These are phyloP conservation scores for Dysdera silvatica DNA, from an alignment of 1,140 invertebrate species.

Conservation along the genomic window DNA sequence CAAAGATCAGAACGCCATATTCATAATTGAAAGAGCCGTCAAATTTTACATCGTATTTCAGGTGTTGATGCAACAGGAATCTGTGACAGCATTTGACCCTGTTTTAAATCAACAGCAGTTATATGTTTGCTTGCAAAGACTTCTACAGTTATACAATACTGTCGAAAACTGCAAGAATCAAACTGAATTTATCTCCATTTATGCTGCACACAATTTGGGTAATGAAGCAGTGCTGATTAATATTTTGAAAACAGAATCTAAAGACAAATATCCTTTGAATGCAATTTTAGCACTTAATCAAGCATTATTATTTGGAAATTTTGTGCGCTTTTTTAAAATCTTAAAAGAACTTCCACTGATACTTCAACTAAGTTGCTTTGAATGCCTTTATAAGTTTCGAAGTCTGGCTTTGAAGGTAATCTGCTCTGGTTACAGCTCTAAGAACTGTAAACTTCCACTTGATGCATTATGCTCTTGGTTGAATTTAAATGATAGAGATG, in stretches of 20 bases:
- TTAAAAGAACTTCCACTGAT: slow-evolving; percentile 14
- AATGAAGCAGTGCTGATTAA: neutral
- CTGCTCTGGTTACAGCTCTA: slow-evolving; percentile 7
- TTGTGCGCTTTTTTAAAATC: slow-evolving; percentile 7
- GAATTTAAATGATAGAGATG: neutral
- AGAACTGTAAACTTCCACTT: slow-evolving; percentile 1
- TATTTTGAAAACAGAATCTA: neutral
- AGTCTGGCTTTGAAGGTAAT: neutral
- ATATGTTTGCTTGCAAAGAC: slow-evolving; percentile 12
- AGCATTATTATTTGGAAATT: slow-evolving; percentile 7
- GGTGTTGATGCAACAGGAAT: slow-evolving; percentile 16
- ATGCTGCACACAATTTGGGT: slow-evolving; percentile 1
- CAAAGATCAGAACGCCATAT: slow-evolving; percentile 47
- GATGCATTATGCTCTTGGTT: neutral
- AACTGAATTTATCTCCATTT: slow-evolving; percentile 10
- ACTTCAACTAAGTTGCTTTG: slow-evolving; percentile 6
- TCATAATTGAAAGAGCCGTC: slow-evolving; percentile 43
- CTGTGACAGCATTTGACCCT: slow-evolving; percentile 1
- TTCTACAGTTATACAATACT: slow-evolving; percentile 4
- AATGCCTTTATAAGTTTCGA: neutral
- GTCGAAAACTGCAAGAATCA: slow-evolving; percentile 5
- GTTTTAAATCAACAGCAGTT: slow-evolving; percentile 19
- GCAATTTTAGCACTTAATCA: neutral
- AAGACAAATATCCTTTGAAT: neutral
- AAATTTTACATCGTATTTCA: slow-evolving; percentile 28